phyloP scores from a whole-genome alignment of 2,888 invertebrate species.

The Dicycla oo region DNA sequence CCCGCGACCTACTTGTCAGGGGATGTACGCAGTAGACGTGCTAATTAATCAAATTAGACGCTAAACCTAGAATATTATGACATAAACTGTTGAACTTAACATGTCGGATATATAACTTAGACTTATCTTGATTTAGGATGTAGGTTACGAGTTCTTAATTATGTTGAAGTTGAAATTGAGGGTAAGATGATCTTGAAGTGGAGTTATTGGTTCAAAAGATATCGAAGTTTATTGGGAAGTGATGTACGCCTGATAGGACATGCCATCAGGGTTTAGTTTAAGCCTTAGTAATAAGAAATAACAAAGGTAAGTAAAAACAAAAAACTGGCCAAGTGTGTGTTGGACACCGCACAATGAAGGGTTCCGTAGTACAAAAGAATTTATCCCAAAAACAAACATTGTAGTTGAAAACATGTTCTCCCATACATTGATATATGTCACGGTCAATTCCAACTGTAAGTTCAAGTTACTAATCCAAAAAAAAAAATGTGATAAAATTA shows the following conservation, averaged over 20 bases:
- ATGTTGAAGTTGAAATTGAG: slow-evolving; percentile 1
- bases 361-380: too few species aligned
- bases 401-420: too few species aligned
- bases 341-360: too few species aligned
- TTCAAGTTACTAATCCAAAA: too few species aligned
- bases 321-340: too few species aligned
- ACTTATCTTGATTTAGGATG: slow-evolving; percentile 28
- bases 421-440: too few species aligned
- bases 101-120: slow-evolving; percentile 15
- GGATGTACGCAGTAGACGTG: slow-evolving; percentile 11
- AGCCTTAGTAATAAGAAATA: not conserved
- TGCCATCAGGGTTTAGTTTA: not conserved
- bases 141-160: slow-evolving; percentile 15
- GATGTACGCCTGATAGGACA: too few species aligned
- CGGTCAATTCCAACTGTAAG: too few species aligned
- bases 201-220: not conserved
- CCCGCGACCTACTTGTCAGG: slow-evolving; percentile 20
- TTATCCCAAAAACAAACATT: too few species aligned
- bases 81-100: slow-evolving; percentile 35
- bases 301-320: not conserved
- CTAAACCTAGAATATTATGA: slow-evolving; percentile 39
- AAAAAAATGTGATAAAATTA: too few species aligned
- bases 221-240: not conserved
- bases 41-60: slow-evolving; percentile 40
- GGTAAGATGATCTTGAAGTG: not conserved